Conservation (phyloP, 2,888 invertebrate genomes). For the Dorcus parallelipipedus region DNA sequence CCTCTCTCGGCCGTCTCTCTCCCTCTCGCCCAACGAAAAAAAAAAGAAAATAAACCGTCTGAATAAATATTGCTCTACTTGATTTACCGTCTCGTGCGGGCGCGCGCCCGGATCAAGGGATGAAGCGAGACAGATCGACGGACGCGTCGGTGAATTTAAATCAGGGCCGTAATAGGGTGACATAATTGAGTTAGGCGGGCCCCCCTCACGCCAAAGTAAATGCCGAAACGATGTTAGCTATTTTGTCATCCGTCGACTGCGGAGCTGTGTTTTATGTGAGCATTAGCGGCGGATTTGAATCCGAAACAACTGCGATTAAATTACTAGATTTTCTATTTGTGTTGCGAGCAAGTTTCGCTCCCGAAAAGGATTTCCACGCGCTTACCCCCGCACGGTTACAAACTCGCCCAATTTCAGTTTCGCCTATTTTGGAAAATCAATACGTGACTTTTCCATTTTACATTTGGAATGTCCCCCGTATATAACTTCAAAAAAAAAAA, state of each 20-base stretch:
- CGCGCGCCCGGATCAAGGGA: not conserved
- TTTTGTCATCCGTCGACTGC: not conserved
- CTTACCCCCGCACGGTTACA: too few relatives aligned
- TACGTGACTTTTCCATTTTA: too few relatives aligned
- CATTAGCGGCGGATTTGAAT: too few relatives aligned
- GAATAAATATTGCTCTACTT: not conserved
- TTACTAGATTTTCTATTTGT: too few relatives aligned
- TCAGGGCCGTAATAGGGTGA: slow-evolving; percentile 30
- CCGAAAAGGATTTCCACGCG: too few relatives aligned
- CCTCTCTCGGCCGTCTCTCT: not conserved
- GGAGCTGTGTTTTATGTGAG: not conserved
- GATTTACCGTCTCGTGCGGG: not conserved
- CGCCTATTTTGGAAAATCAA: too few relatives aligned
- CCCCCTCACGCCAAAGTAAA: slow-evolving; percentile 16
- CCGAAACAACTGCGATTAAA: too few relatives aligned
- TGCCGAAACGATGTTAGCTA: slow-evolving; percentile 7
- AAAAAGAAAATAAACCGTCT: not conserved
- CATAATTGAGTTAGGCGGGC: slow-evolving; percentile 39
- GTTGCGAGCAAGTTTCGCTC: too few relatives aligned
- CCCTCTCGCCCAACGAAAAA: not conserved
- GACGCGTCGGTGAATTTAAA: slow-evolving; percentile 22
- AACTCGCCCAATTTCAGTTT: too few relatives aligned
- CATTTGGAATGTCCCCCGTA: too few relatives aligned
- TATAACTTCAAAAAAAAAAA: too few relatives aligned
- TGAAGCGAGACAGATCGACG: not conserved